Conservation (phyloP, 2,113 vertebrate species). For the Micromys minutus region DNA sequence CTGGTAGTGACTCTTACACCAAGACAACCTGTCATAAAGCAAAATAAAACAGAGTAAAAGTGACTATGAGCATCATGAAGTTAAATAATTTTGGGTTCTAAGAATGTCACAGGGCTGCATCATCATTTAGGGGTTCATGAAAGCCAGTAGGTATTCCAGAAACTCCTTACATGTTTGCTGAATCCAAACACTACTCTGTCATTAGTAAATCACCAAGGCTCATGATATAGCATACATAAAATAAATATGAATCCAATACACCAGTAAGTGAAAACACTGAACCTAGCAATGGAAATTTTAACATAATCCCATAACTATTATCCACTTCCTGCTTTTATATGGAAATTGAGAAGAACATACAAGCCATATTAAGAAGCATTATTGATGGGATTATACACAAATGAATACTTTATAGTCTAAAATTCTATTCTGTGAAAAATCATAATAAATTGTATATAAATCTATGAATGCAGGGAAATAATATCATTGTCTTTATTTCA, state of each 20-base stretch:
- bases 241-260: not conserved
- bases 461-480: not conserved
- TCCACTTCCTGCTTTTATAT: not conserved
- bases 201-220: not conserved
- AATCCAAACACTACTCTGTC: not conserved
- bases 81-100: not conserved
- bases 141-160: not conserved
- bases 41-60: not conserved
- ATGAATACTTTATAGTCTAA: not conserved
- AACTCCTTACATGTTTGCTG: not conserved
- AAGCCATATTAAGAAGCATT: not conserved
- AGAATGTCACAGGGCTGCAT: not conserved
- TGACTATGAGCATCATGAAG: not conserved
- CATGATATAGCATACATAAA: not conserved
- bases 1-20: not conserved
- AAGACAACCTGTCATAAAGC: not conserved
- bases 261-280: constrained; percentile 2
- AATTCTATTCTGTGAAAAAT: not conserved
- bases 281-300: not conserved
- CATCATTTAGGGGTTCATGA: not conserved
- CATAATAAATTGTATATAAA: not conserved
- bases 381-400: not conserved
- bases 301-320: not conserved
- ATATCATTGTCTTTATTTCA: not conserved
- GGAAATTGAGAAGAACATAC: not conserved